phyloP scores from a whole-genome alignment of 2,888 invertebrate genomes.

The Lasioglossum malachurum region DNA sequence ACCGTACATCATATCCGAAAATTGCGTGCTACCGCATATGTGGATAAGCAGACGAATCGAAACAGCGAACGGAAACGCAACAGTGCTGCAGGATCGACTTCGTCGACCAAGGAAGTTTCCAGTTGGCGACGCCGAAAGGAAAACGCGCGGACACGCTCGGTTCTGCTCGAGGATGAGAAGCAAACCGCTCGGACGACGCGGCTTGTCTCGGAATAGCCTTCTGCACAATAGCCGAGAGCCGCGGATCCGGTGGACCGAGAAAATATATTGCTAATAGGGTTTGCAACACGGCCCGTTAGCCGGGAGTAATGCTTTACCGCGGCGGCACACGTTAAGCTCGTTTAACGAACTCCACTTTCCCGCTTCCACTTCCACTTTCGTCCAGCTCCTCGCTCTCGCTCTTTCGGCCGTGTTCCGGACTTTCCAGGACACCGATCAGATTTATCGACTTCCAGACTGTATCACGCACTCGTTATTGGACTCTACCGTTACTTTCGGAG shows the following conservation, averaged over 20 bases:
- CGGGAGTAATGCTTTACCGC: conserved; percentile 81
- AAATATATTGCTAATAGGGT: conserved; percentile 83
- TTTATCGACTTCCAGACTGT: conserved; percentile 68
- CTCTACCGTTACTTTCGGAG: conserved; percentile 15
- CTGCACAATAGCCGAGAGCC: conserved; percentile 57
- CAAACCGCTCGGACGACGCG: conserved; percentile 71
- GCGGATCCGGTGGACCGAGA: conserved; percentile 73
- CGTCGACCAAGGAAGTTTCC: conserved; percentile 20
- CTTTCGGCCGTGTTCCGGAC: background rate
- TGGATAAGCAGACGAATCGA: background rate
- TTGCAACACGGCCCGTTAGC: conserved; percentile 80
- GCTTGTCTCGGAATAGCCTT: conserved; percentile 23
- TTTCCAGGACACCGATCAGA: conserved; percentile 62
- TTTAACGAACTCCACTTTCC: conserved; percentile 76
- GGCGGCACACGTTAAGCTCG: conserved; percentile 79
- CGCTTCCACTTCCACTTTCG: conserved; percentile 32
- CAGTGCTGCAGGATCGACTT: background rate
- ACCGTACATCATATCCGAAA: background rate
- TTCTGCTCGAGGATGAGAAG: conserved; percentile 71
- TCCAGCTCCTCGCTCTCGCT: background rate
- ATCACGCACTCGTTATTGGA: conserved; percentile 45
- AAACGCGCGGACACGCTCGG: conserved; percentile 47
- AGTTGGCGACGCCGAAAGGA: conserved; percentile 33
- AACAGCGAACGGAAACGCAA: no score
- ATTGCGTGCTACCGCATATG: background rate